Evolutionary conservation across 2,888 invertebrate species (phyloP), one percentile per base, ranked within the genome.

Genomic region (Acanthosepion lycidas): DNA sequence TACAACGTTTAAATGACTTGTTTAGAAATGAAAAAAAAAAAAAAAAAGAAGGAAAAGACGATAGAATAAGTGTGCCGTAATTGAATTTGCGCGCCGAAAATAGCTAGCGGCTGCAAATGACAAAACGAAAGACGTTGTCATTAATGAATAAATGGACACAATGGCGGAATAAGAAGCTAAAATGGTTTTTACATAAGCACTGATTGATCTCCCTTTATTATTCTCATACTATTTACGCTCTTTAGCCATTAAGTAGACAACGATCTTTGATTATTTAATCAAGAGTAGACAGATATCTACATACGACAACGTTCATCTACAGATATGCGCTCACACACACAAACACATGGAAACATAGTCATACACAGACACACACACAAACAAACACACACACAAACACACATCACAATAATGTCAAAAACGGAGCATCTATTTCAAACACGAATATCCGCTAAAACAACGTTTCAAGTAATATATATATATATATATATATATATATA

Each of bases 121-220:
- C 78, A 78, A 78, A 78, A 78, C n/a, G 3, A n/a, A 15, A 12
- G 18, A 78, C n/a, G n/a, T 33, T 9, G 78, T 15, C n/a, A 78
- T 78, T 78, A 78, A 78, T 78, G 78, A 78, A 78, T 78, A 78
- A 78, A 78, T 78, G 33, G 78, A 78, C 78, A 78, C 33, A 78
- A n/a, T 33, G 78, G 9, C 33, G 78, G 78, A n/a, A 33, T 23
- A n/a, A 15, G 78, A 78, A 78, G 33, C 33, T 78, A 78, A 78
- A 78, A 78, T 33, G 78, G 33, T 23, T 78, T 78, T 78, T 78
- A 78, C 33, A 33, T n/a, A 78, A 78, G 78, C 78, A 78, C 33
- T 78, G 78, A 78, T 78, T 78, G n/a, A 78, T 78, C 78, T 78
- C 15, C 5, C n/a, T 78, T n/a, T 78, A n/a, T 78, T 59, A 6